These are phyloP conservation scores for Sitodiplosis mosellana DNA, from an alignment of 1,140 invertebrate species.

Conservation along the genomic window DNA sequence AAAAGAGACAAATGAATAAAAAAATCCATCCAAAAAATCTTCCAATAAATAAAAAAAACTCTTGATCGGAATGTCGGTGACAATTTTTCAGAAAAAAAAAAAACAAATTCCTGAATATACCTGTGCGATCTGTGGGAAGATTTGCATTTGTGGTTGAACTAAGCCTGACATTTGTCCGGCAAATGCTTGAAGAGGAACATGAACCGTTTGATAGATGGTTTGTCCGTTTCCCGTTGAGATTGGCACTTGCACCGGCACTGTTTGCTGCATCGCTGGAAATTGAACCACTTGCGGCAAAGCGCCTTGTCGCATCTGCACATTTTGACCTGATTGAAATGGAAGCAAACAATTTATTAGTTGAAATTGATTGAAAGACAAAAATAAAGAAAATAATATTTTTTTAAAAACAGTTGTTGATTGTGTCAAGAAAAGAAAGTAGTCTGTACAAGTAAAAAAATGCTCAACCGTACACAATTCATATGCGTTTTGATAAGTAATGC, in stretches of 20 bases:
- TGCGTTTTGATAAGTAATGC: no score
- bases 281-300: conserved; percentile 49
- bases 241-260: conserved; percentile 81
- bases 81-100: conserved; percentile 2
- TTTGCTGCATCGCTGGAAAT: conserved; percentile 59
- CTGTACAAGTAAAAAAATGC: no score
- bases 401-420: no score
- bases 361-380: no score
- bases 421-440: no score
- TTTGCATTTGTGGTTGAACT: conserved; percentile 39
- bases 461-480: no score
- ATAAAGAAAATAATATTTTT: no score
- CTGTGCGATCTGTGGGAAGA: conserved; percentile 52
- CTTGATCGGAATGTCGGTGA: conserved; percentile 9
- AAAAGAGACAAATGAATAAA: no score
- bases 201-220: conserved; percentile 82
- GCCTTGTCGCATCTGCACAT: conserved; percentile 44
- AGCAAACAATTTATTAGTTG: no score
- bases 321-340: conserved; percentile 36
- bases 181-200: conserved; percentile 68
- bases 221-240: conserved; percentile 77
- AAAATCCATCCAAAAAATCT: no score
- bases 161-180: conserved; percentile 33
- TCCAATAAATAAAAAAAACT: conserved; percentile 30
- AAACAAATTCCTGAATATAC: conserved; percentile 16